Conservation (phyloP, 2,888 invertebrate genomes). For the Cryptocephalus primarius region DNA sequence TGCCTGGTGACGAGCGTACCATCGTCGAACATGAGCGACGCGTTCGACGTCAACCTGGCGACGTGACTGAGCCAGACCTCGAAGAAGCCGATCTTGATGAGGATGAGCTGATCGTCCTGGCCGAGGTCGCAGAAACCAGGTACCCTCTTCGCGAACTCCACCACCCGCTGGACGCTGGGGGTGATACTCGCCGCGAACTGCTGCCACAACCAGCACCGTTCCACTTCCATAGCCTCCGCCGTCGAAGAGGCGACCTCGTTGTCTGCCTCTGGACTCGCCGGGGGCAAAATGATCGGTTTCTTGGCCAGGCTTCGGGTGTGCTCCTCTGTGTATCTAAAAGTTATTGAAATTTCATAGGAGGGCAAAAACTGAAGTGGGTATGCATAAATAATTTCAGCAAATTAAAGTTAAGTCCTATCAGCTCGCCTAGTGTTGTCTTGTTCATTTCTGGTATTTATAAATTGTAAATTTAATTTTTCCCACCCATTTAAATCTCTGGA, state of each 20-base stretch:
- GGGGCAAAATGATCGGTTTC: conserved; percentile 52
- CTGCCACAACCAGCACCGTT: conserved; percentile 71
- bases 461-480: too few relatives aligned
- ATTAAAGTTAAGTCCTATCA: too few relatives aligned
- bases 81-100: conserved; percentile 94
- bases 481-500: too few relatives aligned
- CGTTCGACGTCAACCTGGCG: conserved; percentile 64
- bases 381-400: too few relatives aligned
- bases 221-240: conserved; percentile 25
- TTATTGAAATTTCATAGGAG: too few relatives aligned
- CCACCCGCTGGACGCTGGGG: conserved; percentile 84
- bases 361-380: too few relatives aligned
- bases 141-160: conserved; percentile 91
- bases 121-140: conserved; percentile 84
- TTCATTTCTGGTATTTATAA: too few relatives aligned
- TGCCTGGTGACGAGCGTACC: conserved; percentile 73
- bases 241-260: conserved; percentile 43
- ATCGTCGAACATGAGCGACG: conserved; percentile 79
- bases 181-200: conserved; percentile 77
- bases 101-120: conserved; percentile 93
- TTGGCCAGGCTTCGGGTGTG: conserved; percentile 57
- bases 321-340: conserved; percentile 65
- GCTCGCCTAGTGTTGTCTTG: too few relatives aligned
- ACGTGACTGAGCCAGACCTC: conserved; percentile 91
- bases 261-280: conserved; percentile 26